Conservation (phyloP, 2,888 invertebrate genomes). For the Synanthedon tipuliformis region DNA sequence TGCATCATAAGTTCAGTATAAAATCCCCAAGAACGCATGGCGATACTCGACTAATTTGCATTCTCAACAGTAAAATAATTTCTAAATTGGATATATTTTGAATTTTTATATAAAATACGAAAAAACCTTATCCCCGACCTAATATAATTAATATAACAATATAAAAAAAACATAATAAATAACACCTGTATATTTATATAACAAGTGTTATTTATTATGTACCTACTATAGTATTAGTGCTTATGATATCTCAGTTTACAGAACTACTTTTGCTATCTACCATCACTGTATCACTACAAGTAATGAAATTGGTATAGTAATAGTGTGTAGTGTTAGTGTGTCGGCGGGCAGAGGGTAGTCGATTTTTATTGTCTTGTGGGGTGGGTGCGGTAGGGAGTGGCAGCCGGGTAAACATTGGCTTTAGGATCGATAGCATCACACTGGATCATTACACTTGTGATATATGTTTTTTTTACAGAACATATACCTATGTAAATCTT, state of each 20-base stretch:
- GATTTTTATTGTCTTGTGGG: constrained; percentile 60
- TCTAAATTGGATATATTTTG: too few relatives aligned
- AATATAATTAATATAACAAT: too few relatives aligned
- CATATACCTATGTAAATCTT: too few relatives aligned
- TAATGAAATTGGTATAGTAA: background rate
- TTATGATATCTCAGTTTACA: background rate
- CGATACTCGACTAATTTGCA: too few relatives aligned
- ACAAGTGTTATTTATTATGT: background rate
- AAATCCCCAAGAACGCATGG: too few relatives aligned
- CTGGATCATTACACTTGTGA: constrained; percentile 48
- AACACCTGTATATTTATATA: too few relatives aligned
- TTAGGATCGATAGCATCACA: constrained; percentile 48
- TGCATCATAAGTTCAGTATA: too few relatives aligned
- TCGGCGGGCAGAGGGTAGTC: constrained; percentile 41
- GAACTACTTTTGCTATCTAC: background rate
- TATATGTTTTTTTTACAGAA: constrained; percentile 8
- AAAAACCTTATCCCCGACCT: too few relatives aligned
- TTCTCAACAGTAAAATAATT: too few relatives aligned
- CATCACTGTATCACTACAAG: background rate
- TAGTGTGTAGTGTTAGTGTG: constrained; percentile 29
- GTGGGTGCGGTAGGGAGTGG: constrained; percentile 60
- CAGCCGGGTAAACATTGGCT: constrained; percentile 50
- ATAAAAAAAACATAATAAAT: too few relatives aligned
- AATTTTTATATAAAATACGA: too few relatives aligned
- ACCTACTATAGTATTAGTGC: background rate